Evolutionary conservation across 2,888 invertebrate species (phyloP).

Genomic region (Drosophila limbata): DNA sequence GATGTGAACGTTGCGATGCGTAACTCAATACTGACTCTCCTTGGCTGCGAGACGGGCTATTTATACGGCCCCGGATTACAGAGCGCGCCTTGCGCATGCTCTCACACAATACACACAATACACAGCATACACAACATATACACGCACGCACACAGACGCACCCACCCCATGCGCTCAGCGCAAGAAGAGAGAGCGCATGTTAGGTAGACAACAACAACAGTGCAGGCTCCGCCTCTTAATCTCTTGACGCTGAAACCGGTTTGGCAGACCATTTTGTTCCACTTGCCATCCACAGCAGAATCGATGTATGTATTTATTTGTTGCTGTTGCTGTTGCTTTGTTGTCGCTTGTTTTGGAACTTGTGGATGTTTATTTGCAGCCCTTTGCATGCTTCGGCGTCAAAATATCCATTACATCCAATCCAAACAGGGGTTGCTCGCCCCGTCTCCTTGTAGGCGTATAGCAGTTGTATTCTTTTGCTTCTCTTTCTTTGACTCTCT

Average conservation of each 20-base stretch:
- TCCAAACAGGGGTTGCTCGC: conserved; percentile 80
- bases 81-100: conserved; percentile 27
- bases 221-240: conserved; percentile 73
- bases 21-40: conserved; percentile 78
- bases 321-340: conserved; percentile 33
- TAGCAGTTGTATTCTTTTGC: conserved; percentile 39
- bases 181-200: conserved; percentile 9
- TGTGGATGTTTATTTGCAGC: conserved; percentile 83
- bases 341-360: conserved; percentile 69
- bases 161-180: conserved; percentile 21
- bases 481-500: conserved; percentile 13
- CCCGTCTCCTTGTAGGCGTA: conserved; percentile 52
- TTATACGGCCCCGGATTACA: conserved; percentile 70
- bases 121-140: conserved; percentile 12
- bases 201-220: conserved; percentile 30
- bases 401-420: conserved; percentile 84
- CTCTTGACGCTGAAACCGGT: conserved; percentile 43
- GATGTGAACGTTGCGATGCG: conserved; percentile 60
- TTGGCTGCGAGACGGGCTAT: conserved; percentile 62
- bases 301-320: conserved; percentile 35
- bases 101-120: conserved; percentile 21
- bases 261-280: conserved; percentile 74
- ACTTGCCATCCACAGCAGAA: conserved; percentile 59
- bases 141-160: background rate
- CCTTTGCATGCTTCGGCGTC: conserved; percentile 82